Conservation (phyloP, 23 tunicate species). For the Oikopleura dioica region DNA sequence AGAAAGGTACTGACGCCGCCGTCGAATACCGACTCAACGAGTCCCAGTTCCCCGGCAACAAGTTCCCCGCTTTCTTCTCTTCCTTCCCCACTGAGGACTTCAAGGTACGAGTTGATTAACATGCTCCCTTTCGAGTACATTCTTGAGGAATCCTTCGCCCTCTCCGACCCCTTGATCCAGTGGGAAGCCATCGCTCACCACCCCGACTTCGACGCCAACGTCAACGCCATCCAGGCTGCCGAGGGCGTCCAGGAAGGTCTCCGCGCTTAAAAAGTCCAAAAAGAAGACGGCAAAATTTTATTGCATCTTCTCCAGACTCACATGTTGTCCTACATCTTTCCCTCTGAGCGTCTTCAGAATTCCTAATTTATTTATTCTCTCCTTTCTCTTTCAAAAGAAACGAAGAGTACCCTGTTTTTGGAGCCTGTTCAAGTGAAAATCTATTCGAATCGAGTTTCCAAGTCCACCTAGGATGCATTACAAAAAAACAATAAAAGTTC, state of each 20-base stretch:
- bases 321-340: too few relatives aligned
- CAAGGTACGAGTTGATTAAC: not conserved
- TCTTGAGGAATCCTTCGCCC: conserved; percentile 8
- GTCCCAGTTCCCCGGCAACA: not conserved
- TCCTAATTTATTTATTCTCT: not conserved
- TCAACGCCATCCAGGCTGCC: conserved; percentile 11
- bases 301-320: too few relatives aligned
- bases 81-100: conserved; percentile 8
- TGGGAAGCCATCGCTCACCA: conserved; percentile 10
- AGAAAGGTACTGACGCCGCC: not conserved
- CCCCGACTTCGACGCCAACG: conserved; percentile 1
- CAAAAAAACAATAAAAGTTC: too few relatives aligned
- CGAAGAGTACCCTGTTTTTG: too few relatives aligned
- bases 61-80: not conserved
- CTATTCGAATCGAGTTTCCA: too few relatives aligned
- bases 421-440: too few relatives aligned
- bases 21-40: not conserved
- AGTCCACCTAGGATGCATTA: too few relatives aligned
- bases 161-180: conserved; percentile 2
- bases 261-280: conserved; percentile 3
- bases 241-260: not conserved
- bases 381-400: too few relatives aligned
- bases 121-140: not conserved
- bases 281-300: too few relatives aligned
- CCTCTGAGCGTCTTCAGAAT: not conserved